These are phyloP conservation scores for Spodoptera frugiperda DNA, from an alignment of 1,140 invertebrate genomes.

Conservation along the genomic window DNA sequence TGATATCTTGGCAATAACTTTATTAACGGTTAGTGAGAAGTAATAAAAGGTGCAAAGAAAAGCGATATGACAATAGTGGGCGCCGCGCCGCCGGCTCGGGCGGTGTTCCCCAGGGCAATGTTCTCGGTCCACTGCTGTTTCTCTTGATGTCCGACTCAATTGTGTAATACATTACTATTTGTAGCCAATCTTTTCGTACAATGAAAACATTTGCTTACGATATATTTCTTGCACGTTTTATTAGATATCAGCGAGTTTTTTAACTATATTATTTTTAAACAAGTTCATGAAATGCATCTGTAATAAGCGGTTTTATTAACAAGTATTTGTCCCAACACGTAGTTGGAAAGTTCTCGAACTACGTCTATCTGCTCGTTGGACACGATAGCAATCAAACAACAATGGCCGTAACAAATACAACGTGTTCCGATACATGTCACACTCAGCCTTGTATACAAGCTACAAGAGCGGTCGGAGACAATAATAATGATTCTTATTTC, in stretches of 20 bases:
- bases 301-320: not conserved
- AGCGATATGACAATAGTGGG: conserved; percentile 35
- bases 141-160: conserved; percentile 29
- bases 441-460: not conserved
- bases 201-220: not conserved
- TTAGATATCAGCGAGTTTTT: not conserved
- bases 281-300: too few species aligned
- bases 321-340: not conserved
- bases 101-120: conserved; percentile 46
- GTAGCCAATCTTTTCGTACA: not conserved
- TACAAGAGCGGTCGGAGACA: not conserved
- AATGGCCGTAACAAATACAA: conserved; percentile 15
- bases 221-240: not conserved
- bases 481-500: conserved; percentile 1
- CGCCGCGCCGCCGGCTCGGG: not conserved
- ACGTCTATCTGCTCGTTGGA: conserved; percentile 23
- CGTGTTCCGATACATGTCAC: conserved; percentile 25
- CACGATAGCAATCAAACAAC: conserved; percentile 34
- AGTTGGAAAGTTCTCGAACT: conserved; percentile 3
- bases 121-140: conserved; percentile 40
- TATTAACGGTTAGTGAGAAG: conserved; percentile 20
- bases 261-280: not conserved
- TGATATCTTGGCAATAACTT: not conserved
- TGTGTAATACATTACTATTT: conserved; percentile 28
- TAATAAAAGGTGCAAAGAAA: conserved; percentile 42